Base-by-base conservation (phyloP, 2,797 vertebrate species). In the Sciurus carolinensis region DNA sequence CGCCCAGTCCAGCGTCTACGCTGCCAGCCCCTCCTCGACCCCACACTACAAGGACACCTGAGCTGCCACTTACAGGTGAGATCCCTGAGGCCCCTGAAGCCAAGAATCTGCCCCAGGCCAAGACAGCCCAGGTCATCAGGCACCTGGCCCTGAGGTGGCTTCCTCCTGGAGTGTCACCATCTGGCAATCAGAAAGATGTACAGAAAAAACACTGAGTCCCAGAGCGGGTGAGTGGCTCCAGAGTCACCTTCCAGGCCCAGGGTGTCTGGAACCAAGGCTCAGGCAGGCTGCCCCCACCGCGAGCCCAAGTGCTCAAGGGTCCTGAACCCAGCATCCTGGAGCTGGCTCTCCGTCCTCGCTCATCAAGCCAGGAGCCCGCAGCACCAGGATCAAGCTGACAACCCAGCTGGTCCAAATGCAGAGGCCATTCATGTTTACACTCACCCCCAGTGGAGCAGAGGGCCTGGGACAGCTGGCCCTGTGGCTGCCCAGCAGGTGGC, bases 351-450 rank as follows among this genome's bases (percentile, higher is more conserved):
- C 28, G 28, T 52, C 39, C 36, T 15, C 4, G 2, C 24, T 5
- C 6, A 3, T 2, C 4, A 9, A 22, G 28, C 30, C 20, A 12
- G 54, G 44, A 62, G 66, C n/a, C 2, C 1, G 1, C 7, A 0
- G 15, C 15, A 36, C 36, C 59, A 52, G 4, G 10, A 20, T 2
- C 14, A 5, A 2, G 82, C n/a, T 54, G 6, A 5, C 10, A 4
- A 3, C 3, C 10, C 50, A 1, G 6, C 36, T 7, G 11, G 54
- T 26, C 71, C 59, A 18, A 52, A 50, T 2, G 1, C 24, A 1
- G 33, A 84, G 30, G 22, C 42, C 8, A 0, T 42, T 44, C 17
- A 3, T 0, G 0, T 15, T 1, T 5, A 66, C 24, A 30, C 39
- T 67, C 52, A 3, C 50, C 69, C 47, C 50, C 11, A 36, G 1